These are phyloP conservation scores for Melospiza georgiana DNA, from an alignment of 2,113 vertebrate genomes.

Conservation along the genomic window DNA sequence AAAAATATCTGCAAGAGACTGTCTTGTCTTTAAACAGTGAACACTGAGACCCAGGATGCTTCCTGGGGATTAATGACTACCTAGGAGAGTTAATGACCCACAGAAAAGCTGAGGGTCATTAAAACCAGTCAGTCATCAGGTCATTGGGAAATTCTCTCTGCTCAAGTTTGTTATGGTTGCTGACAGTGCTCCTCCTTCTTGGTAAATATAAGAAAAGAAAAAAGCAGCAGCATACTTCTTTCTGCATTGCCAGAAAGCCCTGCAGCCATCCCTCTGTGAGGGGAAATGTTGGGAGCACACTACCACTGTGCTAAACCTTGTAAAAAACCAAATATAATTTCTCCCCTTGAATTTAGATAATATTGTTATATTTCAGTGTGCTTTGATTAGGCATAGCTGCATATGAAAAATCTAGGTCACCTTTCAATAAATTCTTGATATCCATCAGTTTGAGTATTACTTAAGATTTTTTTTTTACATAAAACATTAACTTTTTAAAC, in stretches of 20 bases:
- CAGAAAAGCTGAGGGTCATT: slow-evolving; percentile 3
- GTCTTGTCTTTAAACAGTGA: slow-evolving; percentile 14
- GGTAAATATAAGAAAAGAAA: background rate
- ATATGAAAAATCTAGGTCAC: background rate
- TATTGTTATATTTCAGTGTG: background rate
- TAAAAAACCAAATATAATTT: background rate
- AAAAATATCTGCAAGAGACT: slow-evolving; percentile 9
- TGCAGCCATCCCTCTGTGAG: background rate
- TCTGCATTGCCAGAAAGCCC: background rate
- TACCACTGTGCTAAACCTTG: background rate
- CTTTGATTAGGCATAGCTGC: background rate
- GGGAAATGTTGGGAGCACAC: background rate
- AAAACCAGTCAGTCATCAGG: slow-evolving; percentile 20
- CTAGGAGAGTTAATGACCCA: slow-evolving; percentile 19
- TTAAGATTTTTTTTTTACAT: background rate
- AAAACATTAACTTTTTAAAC: background rate
- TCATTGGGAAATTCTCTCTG: background rate
- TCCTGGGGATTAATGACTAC: slow-evolving; percentile 54
- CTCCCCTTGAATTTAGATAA: background rate
- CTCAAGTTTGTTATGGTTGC: background rate
- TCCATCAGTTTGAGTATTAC: background rate
- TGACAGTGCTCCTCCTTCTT: background rate
- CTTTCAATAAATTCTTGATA: background rate
- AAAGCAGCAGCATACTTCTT: background rate
- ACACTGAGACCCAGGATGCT: background rate